Evolutionary conservation across 2,113 vertebrate species (phyloP).

Genomic region (Herpetotheres cachinnans): DNA sequence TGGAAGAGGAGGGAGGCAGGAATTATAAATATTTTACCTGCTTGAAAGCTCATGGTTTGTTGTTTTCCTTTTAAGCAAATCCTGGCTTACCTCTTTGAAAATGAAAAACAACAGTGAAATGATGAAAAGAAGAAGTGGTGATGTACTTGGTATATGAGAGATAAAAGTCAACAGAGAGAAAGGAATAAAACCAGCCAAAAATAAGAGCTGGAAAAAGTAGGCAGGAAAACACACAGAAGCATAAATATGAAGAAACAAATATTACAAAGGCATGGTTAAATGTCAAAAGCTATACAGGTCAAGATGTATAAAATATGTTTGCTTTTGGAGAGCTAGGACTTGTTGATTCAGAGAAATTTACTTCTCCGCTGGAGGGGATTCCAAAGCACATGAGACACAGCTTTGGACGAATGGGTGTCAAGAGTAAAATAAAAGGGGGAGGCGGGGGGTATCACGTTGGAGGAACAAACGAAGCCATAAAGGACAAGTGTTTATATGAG

Average conservation of each 20-base stretch:
- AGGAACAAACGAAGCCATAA: neutral
- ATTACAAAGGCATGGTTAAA: neutral
- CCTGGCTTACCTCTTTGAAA: conserved; percentile 8
- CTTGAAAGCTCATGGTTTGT: neutral
- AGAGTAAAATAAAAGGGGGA: neutral
- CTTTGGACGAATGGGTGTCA: neutral
- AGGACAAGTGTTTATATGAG: neutral
- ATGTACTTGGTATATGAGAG: neutral
- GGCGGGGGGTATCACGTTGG: neutral
- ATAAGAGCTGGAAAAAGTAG: neutral
- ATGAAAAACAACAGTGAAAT: neutral
- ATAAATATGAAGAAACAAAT: neutral
- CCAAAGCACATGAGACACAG: neutral
- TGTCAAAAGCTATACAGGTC: neutral
- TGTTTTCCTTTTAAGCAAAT: neutral
- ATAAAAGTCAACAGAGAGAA: neutral
- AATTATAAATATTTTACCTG: neutral
- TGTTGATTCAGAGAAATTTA: neutral
- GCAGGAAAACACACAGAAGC: neutral
- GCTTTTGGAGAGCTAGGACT: neutral
- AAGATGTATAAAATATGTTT: neutral
- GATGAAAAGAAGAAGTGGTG: neutral
- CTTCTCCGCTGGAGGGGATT: neutral
- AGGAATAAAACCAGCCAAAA: neutral
- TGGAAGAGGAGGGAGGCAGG: neutral